A percentile compares a stretch with the other conserved stretches of the same genome.
Conservation (phyloP, 2,113 vertebrate species). For the Corythornis vintsioides region DNA sequence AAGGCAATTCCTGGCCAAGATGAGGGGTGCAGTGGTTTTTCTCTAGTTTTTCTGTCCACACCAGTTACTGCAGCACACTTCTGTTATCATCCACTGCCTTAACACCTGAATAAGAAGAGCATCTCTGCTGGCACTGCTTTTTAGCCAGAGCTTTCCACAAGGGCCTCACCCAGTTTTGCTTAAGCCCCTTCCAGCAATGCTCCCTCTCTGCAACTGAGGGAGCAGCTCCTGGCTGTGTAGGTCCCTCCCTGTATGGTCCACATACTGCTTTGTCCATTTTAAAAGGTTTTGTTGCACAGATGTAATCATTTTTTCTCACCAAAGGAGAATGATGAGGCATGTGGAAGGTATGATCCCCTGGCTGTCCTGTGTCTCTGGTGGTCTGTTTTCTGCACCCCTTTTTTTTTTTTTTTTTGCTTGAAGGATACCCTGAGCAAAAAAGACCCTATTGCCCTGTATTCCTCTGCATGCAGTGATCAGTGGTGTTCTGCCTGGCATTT, state of each 20-base stretch:
- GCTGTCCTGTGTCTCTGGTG: neutral
- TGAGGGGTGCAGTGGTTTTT: neutral
- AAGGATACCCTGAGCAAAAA: neutral
- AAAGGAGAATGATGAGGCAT: conserved; percentile 26
- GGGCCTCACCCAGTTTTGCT: neutral
- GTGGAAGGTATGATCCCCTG: neutral
- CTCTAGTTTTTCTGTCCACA: neutral
- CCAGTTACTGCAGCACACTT: neutral
- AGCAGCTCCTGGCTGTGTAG: neutral
- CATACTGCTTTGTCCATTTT: neutral
- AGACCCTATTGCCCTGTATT: neutral
- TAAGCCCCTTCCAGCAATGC: neutral
- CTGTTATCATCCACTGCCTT: neutral
- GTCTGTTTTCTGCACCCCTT: neutral
- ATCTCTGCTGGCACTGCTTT: neutral
- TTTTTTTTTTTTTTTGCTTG: neutral
- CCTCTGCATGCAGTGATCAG: neutral
- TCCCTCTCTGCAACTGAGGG: neutral
- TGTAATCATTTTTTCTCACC: neutral
- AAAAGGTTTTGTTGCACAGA: neutral
- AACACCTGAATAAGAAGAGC: neutral
- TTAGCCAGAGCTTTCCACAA: neutral
- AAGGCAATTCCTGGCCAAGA: neutral
- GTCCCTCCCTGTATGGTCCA: neutral
- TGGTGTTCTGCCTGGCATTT: neutral